These are phyloP conservation scores for Bursaphelenchus okinawaensis DNA, from an alignment of 2,888 invertebrate species.

Conservation along the genomic window DNA sequence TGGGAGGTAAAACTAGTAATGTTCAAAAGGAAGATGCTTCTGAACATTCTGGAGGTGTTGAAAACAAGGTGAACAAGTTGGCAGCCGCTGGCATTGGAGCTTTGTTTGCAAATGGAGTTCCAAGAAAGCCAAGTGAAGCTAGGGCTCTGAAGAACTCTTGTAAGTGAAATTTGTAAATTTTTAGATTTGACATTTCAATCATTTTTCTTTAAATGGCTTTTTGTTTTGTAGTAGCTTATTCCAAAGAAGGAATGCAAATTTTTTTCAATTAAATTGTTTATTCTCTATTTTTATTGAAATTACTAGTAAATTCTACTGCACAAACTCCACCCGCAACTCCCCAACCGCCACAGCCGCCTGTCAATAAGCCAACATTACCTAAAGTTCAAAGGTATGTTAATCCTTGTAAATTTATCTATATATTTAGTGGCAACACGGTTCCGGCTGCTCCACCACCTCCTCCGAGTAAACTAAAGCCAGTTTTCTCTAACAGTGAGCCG, in stretches of 20 bases:
- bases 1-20: constrained; percentile 9
- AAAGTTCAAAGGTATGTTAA: not conserved
- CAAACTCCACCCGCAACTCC: not conserved
- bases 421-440: not conserved
- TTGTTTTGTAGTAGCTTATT: too few species aligned
- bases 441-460: constrained; percentile 15
- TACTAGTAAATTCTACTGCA: not conserved
- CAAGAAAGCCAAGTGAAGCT: constrained; percentile 48
- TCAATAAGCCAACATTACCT: not conserved
- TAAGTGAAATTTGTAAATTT: too few species aligned
- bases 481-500: constrained; percentile 12
- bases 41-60: not conserved
- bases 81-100: constrained; percentile 34
- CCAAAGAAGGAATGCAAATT: too few species aligned
- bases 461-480: constrained; percentile 7
- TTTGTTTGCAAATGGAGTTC: constrained; percentile 52
- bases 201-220: too few species aligned
- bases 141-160: constrained; percentile 18
- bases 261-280: too few species aligned
- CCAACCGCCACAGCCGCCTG: constrained; percentile 2
- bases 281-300: not conserved
- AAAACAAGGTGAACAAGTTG: not conserved
- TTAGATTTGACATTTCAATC: too few species aligned
- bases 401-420: not conserved
- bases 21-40: not conserved